Evolutionary conservation across 2,888 invertebrate genomes (phyloP).

Genomic region (Dynastes hyllus): DNA sequence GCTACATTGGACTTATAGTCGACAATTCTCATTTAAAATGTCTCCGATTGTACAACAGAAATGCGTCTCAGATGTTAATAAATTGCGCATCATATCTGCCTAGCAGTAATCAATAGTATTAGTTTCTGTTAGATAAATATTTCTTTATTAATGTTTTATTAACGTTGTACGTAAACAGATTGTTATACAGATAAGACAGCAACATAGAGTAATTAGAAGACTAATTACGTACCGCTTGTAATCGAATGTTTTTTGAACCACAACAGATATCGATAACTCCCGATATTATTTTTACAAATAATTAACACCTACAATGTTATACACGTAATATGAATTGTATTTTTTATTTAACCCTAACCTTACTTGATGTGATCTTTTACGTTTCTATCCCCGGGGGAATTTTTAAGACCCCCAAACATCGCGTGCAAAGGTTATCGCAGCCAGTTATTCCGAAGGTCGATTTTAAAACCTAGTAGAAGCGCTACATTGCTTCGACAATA

Average conservation of each 20-base stretch:
- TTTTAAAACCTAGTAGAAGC: background rate
- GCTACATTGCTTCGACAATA: background rate
- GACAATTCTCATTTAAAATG: too few species aligned
- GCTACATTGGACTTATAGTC: too few species aligned
- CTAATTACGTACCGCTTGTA: background rate
- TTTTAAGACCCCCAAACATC: conserved; percentile 20
- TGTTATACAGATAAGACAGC: background rate
- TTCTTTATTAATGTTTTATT: background rate
- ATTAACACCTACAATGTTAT: background rate
- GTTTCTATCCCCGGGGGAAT: too few species aligned
- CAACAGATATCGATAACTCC: background rate
- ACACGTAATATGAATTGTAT: background rate
- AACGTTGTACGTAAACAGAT: conserved; percentile 8
- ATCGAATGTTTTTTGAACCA: background rate
- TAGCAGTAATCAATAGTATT: too few species aligned
- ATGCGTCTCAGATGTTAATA: too few species aligned
- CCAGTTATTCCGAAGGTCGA: conserved; percentile 48
- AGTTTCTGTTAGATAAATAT: too few species aligned
- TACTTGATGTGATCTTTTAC: conserved; percentile 15
- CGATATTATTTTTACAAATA: background rate
- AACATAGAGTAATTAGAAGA: background rate
- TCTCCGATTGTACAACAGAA: too few species aligned
- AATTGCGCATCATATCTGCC: too few species aligned
- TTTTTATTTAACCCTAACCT: conserved; percentile 26
- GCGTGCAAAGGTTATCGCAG: conserved; percentile 49